Evolutionary conservation across 1,140 invertebrate genomes (phyloP), one percentile per base, ranked within the genome.

Genomic region (Theocolax elegans): DNA sequence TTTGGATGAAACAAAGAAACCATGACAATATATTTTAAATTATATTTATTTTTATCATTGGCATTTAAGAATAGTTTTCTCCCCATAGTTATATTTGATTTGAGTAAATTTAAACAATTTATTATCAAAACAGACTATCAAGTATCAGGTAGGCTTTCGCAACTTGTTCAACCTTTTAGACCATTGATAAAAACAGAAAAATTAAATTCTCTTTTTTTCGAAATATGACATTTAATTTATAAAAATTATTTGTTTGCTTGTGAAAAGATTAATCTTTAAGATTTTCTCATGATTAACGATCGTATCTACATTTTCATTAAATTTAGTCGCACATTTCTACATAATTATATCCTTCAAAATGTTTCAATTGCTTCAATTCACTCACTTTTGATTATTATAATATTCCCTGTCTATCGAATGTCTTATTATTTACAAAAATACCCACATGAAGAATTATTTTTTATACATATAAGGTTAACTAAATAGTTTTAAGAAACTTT

Each of bases 61-160:
- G 58, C 27, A 69, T 63, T 35, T 54, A 63, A 62, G 48, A 46
- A 53, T 54, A 63, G 29, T 60, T 27, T 49, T 49, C n/a, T n/a
- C n/a, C n/a, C n/a, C n/a, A 6, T 59, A 17, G 49, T 67, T 53
- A 2, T 49, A 38, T 56, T 67, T 13, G 1, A 58, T 56, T 46
- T 23, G 46, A 66, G 7, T 44, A 54, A 66, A 21, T 15, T 66
- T 35, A 27, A 67, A 59, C 40, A 17, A 59, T 42, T 51, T 60
- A 51, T 60, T 51, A 53, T 68, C 35, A 60, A 68, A 51, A 42
- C 31, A 59, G 46, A 42, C 35, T 49, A 29, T 60, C 27, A 21
- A 29, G 35, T 60, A 42, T 38, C 35, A 63, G 12, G 19, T 60
- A 21, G 31, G 25, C 10, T 53, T 53, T 53, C 8, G 31, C 13